phyloP scores from a whole-genome alignment of 2,113 vertebrate species.

The Psilopsiagon aurifrons region DNA sequence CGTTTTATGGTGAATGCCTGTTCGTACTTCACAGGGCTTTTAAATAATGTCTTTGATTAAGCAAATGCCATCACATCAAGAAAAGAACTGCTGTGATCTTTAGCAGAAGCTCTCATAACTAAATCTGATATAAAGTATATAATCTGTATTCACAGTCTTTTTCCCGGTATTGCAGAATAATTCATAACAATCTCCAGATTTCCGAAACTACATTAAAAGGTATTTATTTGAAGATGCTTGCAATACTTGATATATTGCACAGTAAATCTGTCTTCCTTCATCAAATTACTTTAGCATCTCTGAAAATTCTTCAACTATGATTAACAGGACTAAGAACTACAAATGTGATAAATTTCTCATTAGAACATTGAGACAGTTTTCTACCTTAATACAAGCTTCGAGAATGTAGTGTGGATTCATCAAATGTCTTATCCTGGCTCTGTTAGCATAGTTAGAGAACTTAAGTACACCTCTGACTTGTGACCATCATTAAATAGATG shows the following conservation, averaged over 20 bases:
- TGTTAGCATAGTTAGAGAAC: not conserved
- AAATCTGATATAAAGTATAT: not conserved
- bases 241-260: not conserved
- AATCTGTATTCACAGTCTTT: not conserved
- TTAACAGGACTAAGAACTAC: not conserved
- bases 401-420: not conserved
- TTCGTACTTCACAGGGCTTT: not conserved
- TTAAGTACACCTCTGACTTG: not conserved
- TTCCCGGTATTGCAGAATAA: not conserved
- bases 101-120: not conserved
- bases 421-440: not conserved
- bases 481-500: not conserved
- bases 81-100: not conserved
- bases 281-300: not conserved
- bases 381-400: not conserved
- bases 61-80: not conserved
- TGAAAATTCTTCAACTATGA: not conserved
- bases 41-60: not conserved
- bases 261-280: not conserved
- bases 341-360: not conserved
- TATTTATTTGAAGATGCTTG: not conserved
- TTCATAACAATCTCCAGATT: not conserved
- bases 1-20: not conserved
- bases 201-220: not conserved
- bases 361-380: not conserved